Percentiles rank a stretch among this genome's conserved stretches.
These are phyloP conservation scores for Chrysotoxum bicinctum DNA, from an alignment of 2,888 invertebrate genomes.

Conservation along the genomic window DNA sequence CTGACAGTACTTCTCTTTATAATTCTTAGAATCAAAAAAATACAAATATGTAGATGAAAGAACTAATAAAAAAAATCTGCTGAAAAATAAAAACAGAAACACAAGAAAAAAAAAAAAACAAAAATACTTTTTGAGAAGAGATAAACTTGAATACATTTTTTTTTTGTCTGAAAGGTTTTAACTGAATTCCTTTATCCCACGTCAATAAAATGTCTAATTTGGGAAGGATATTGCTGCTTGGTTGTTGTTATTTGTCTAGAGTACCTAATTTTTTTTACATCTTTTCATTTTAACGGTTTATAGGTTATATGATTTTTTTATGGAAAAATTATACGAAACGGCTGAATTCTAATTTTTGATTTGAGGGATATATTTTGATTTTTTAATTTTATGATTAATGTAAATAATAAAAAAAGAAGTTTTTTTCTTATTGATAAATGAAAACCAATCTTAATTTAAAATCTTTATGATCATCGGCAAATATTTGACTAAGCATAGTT, in stretches of 20 bases:
- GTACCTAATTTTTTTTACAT: background rate
- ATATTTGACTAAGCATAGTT: no score
- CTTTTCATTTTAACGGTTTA: background rate
- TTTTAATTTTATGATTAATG: background rate
- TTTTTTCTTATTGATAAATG: background rate
- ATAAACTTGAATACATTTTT: background rate
- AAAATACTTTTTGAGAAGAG: background rate
- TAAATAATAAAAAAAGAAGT: background rate
- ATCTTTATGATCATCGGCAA: no score
- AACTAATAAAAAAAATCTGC: background rate
- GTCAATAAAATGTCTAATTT: conserved; percentile 62
- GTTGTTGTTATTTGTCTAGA: background rate
- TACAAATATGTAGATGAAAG: background rate
- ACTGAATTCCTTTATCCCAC: conserved; percentile 41
- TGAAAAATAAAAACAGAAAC: conserved; percentile 1
- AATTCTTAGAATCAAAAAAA: background rate
- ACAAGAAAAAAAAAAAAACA: background rate
- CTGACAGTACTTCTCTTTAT: background rate
- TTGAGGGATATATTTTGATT: background rate
- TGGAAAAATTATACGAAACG: background rate
- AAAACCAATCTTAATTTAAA: background rate
- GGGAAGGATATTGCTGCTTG: conserved; percentile 13
- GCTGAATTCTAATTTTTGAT: background rate
- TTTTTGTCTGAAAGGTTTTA: background rate
- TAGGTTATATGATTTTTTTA: background rate